Evolutionary conservation across 1,140 invertebrate genomes (phyloP), one percentile per base, ranked within the genome.

Genomic region (Hypsibius dujardini): DNA sequence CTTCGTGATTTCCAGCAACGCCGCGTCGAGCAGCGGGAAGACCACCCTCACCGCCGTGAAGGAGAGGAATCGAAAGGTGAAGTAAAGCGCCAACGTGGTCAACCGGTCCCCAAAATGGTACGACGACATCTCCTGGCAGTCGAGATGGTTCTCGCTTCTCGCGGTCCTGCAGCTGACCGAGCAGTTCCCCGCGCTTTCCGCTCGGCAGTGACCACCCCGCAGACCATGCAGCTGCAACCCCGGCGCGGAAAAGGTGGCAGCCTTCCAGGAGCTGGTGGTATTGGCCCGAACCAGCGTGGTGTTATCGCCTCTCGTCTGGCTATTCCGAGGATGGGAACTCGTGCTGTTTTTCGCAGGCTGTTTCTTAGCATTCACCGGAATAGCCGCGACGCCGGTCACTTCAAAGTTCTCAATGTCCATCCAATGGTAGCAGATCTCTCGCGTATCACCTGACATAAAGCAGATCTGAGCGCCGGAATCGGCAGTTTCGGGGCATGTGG

Each of bases 31-130:
- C 62, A 67, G 42, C 12, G 62, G 62, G 62, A 67, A 67, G 0
- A 67, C 62, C 62, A 67, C 62, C 12, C 62, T 12, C 3, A 67
- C 45, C 12, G 62, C 62, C 7, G 62, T 67, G 42, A 67, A 67
- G 12, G 62, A 67, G 12, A 67, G 62, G 42, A 67, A 67, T 3
- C 62, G 12, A 3, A 12, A 67, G 12, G 62, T 67, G 62, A 67
- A 67, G 42, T 67, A 67, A 12, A 67, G 42, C 62, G 62, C 62
- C 12, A 67, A 42, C 42, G 62, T 67, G 12, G 62, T 67, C 62
- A 67, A 42, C 12, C 62, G 62, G 45, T 67, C 62, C 3, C 62
- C 62, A 7, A 15, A 15, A 15, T 12, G 3, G 12, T 3, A 15
- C 42, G 12, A 15, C 12, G 45, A 12, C 42, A 45, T 7, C 45